phyloP scores from a whole-genome alignment of 2,113 vertebrate genomes.

The Riparia riparia region DNA sequence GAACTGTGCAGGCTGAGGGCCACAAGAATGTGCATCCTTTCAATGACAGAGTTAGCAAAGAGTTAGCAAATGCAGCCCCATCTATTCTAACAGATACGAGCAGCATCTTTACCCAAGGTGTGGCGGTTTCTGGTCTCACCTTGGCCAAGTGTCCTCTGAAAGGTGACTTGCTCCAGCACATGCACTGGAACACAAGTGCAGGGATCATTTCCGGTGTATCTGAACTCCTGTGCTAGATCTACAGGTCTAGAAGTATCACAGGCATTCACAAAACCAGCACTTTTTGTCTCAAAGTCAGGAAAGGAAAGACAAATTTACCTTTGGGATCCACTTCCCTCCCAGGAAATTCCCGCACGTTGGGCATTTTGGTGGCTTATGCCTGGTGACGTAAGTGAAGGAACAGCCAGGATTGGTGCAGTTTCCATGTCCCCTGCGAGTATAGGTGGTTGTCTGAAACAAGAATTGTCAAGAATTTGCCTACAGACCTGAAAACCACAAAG shows the following conservation, averaged over 20 bases:
- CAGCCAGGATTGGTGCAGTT: constrained; percentile 91
- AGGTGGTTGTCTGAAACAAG: constrained; percentile 87
- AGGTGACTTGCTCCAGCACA: not conserved
- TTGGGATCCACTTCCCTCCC: constrained; percentile 93
- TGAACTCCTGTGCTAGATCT: not conserved
- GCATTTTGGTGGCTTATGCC: constrained; percentile 94
- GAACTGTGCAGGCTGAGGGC: not conserved
- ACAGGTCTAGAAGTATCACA: not conserved
- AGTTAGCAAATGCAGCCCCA: not conserved
- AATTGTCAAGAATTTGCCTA: not conserved
- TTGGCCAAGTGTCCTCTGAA: not conserved
- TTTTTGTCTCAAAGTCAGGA: not conserved
- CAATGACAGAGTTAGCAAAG: not conserved
- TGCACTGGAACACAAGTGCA: not conserved
- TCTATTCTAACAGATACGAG: not conserved
- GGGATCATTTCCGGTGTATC: not conserved
- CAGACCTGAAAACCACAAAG: not conserved
- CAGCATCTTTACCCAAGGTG: not conserved
- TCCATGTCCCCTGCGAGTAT: constrained; percentile 93
- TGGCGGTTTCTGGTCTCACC: not conserved
- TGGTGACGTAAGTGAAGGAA: constrained; percentile 93
- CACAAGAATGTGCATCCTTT: not conserved
- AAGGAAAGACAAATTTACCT: constrained; percentile 69
- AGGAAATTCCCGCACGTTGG: constrained; percentile 89
- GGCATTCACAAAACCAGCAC: not conserved